Base-by-base conservation (phyloP, 1,140 invertebrate genomes). In the Apocrypta bakeri region DNA sequence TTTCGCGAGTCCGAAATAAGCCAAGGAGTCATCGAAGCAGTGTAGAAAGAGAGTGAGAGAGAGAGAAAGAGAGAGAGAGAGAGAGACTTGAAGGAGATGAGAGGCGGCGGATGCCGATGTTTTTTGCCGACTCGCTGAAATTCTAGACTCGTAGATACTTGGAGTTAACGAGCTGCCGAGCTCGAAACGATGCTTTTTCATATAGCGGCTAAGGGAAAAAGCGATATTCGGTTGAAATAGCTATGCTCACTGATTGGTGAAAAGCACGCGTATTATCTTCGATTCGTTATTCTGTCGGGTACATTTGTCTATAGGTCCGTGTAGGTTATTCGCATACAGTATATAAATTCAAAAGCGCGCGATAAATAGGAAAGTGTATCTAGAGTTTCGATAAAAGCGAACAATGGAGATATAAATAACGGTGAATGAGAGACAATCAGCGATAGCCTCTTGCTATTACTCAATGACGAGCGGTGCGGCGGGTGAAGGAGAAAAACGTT, bases 361-460 rank as follows among this genome's bases (percentile, higher is more conserved):
- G 48, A 56, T 17, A n/a, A 56, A 56, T 56, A 56, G 48, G 48
- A 56, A 56, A 56, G 17, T 14, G 56, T 27, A 66, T n/a, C n/a
- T n/a, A 63, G 24, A 6, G 81, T n/a, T 56, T 82, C 82, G 79
- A 77, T 72, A 61, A 79, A 72, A 37, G 9, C 14, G 37, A 29
- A 31, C 25, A 42, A 81, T 66, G 21, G 48, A 27, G 37, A 24
- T 68, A 31, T 66, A 74, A 81, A 75, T 81, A 74, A 74, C 12
- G 29, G 48, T 24, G 56, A 64, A 72, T 27, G 68, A 17, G 24
- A 27, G 29, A 7, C 29, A 8, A n/a, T 73, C 27, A 37, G n/a
- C n/a, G 42, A 72, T 72, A 56, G 48, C 27, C 9, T 27, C 24
- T 56, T 9, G 9, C 48, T 56, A 56, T 56, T 56, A 21, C 48